A percentile compares a stretch with the other conserved stretches of the same genome.
phyloP scores from a whole-genome alignment of 2,888 invertebrate species.

The Tholera decimalis region DNA sequence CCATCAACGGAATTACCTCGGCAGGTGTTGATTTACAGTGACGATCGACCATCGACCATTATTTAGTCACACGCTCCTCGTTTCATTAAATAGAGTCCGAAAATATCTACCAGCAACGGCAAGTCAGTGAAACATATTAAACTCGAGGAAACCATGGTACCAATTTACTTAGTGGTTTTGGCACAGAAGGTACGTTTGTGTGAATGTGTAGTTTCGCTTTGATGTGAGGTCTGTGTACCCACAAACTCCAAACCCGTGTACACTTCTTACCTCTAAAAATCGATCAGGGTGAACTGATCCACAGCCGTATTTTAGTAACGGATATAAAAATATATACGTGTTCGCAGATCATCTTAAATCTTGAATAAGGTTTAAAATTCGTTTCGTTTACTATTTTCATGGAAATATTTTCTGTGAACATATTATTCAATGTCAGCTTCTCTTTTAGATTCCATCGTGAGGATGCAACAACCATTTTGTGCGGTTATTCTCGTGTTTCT shows the following conservation, averaged over 20 bases:
- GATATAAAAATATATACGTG: slow-evolving; percentile 61
- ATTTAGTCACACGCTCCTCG: too few relatives aligned
- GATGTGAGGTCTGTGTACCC: slow-evolving; percentile 37
- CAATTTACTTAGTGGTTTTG: slow-evolving; percentile 23
- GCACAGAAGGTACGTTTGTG: neutral
- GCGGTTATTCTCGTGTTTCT: slow-evolving; percentile 21
- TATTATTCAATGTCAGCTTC: slow-evolving; percentile 59
- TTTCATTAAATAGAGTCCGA: slow-evolving; percentile 5
- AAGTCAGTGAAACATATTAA: slow-evolving; percentile 18
- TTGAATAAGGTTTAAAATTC: slow-evolving; percentile 49
- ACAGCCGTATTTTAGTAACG: slow-evolving; percentile 62
- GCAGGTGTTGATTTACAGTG: too few relatives aligned
- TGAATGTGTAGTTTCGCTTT: too few relatives aligned
- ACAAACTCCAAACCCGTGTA: slow-evolving; percentile 15
- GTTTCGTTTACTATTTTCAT: slow-evolving; percentile 42
- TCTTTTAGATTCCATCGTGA: slow-evolving; percentile 38
- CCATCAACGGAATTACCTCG: too few relatives aligned
- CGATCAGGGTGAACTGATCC: slow-evolving; percentile 61
- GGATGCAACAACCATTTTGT: slow-evolving; percentile 27
- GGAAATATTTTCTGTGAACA: slow-evolving; percentile 40
- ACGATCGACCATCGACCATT: too few relatives aligned
- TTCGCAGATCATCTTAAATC: slow-evolving; percentile 23
- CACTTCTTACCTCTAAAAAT: slow-evolving; percentile 56
- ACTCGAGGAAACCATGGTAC: slow-evolving; percentile 1
- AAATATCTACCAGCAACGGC: slow-evolving; percentile 10